phyloP scores from a whole-genome alignment of 2,888 invertebrate genomes.

The Andrena trimmerana region DNA sequence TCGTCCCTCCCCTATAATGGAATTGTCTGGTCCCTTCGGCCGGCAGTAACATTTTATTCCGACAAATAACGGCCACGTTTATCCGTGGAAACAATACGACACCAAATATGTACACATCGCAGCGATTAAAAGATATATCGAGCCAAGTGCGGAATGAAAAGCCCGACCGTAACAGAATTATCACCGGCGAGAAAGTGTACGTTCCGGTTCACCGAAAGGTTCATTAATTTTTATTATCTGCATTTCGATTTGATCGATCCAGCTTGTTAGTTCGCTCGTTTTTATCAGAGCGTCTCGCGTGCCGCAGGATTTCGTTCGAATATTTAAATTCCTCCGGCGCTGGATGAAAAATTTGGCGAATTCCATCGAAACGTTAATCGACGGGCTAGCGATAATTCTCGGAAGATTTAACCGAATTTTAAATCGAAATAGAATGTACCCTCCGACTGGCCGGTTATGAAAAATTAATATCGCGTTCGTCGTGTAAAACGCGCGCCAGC shows the following conservation, averaged over 20 bases:
- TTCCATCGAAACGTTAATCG: background rate
- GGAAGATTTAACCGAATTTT: background rate
- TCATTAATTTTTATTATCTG: slow-evolving; percentile 3
- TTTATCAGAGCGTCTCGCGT: background rate
- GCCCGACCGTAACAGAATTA: background rate
- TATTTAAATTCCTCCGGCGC: background rate
- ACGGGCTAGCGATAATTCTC: background rate
- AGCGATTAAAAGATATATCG: slow-evolving; percentile 37
- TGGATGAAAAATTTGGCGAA: background rate
- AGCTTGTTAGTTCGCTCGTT: slow-evolving; percentile 3
- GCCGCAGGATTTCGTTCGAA: background rate
- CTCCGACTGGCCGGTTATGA: background rate
- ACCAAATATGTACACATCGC: slow-evolving; percentile 15
- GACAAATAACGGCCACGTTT: slow-evolving; percentile 35
- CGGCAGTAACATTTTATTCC: slow-evolving; percentile 38
- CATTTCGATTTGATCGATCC: slow-evolving; percentile 1
- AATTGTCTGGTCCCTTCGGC: slow-evolving; percentile 41
- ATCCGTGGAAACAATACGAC: slow-evolving; percentile 30
- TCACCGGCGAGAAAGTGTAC: slow-evolving; percentile 2
- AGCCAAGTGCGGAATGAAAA: slow-evolving; percentile 10
- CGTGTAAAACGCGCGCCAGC: slow-evolving; percentile 23
- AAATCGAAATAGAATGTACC: no score
- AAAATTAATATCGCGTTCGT: slow-evolving; percentile 14
- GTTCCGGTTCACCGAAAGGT: background rate
- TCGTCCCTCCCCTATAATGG: slow-evolving; percentile 19